These are phyloP conservation scores for Paramuricea clavata DNA, from an alignment of 92 coral and sea anemone species.

Conservation along the genomic window DNA sequence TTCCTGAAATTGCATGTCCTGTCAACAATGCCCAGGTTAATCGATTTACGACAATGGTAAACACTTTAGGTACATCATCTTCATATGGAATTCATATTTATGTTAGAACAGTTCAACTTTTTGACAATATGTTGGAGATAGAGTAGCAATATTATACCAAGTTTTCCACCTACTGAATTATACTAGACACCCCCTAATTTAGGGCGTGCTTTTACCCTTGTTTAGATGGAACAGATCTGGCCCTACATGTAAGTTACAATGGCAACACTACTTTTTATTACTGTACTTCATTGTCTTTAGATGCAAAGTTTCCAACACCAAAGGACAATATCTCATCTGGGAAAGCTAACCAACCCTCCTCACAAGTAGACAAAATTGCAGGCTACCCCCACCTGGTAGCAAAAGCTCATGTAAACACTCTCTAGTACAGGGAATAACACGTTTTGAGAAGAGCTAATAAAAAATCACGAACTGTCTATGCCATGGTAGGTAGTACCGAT, in stretches of 20 bases:
- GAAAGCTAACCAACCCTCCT: no score
- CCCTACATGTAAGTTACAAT: not conserved
- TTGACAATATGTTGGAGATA: not conserved
- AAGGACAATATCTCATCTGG: no score
- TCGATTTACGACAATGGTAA: not conserved
- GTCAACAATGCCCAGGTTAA: not conserved
- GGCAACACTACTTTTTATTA: no score
- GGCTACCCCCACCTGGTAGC: no score
- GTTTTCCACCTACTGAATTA: not conserved
- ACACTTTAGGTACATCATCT: slow-evolving; percentile 47
- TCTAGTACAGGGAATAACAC: no score
- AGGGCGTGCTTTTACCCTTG: not conserved
- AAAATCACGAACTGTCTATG: no score
- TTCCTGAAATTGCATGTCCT: slow-evolving; percentile 16
- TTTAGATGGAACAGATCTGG: not conserved
- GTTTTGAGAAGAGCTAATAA: no score
- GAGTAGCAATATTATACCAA: not conserved
- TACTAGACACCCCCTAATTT: not conserved
- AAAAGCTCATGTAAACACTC: no score
- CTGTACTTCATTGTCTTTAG: no score
- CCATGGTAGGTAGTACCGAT: no score
- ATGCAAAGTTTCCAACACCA: no score
- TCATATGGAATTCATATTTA: slow-evolving; percentile 68
- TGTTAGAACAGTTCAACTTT: slow-evolving; percentile 43
- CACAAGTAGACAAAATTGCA: no score